Percentiles rank a stretch among this genome's conserved stretches.
These are phyloP conservation scores for Aurelia sp. DNA, from an alignment of 30 jellyfish, hydroid and myxozoan genomes.

Conservation along the genomic window DNA sequence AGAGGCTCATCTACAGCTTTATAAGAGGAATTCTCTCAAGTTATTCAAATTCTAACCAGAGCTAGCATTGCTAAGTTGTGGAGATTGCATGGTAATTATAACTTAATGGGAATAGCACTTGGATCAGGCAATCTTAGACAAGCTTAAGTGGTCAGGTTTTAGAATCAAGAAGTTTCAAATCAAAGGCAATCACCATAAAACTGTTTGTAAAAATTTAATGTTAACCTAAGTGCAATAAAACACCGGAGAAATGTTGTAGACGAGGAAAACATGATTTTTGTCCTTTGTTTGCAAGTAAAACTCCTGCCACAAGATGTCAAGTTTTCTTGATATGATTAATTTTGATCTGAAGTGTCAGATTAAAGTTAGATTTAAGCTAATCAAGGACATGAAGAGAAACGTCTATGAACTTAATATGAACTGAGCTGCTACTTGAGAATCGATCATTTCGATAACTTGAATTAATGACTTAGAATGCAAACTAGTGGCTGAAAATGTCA, in stretches of 20 bases:
- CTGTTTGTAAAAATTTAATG: slow-evolving; percentile 37
- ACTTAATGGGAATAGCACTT: slow-evolving; percentile 64
- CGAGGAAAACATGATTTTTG: slow-evolving; percentile 49
- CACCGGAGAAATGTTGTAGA: slow-evolving; percentile 40
- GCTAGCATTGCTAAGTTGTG: slow-evolving; percentile 45
- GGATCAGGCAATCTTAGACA: slow-evolving; percentile 38
- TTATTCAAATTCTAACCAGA: slow-evolving; percentile 26
- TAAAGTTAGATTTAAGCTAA: slow-evolving; percentile 24
- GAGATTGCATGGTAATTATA: slow-evolving; percentile 44
- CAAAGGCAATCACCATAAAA: slow-evolving; percentile 43
- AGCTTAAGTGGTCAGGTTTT: slow-evolving; percentile 24
- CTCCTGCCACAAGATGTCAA: slow-evolving; percentile 56
- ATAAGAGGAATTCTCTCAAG: slow-evolving; percentile 34
- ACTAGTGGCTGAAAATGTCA: too few relatives aligned
- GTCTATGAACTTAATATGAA: too few relatives aligned
- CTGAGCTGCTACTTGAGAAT: too few relatives aligned
- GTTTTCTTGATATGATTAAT: slow-evolving; percentile 44
- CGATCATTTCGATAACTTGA: too few relatives aligned
- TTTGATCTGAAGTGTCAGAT: slow-evolving; percentile 42
- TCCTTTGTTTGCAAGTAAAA: slow-evolving; percentile 16
- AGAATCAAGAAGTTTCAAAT: slow-evolving; percentile 41
- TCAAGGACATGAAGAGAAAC: too few relatives aligned
- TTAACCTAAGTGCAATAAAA: slow-evolving; percentile 50
- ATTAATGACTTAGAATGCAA: too few relatives aligned
- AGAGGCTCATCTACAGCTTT: slow-evolving; percentile 38